A percentile compares a stretch with the other conserved stretches of the same genome.
phyloP scores from a whole-genome alignment of 2,888 invertebrate genomes.

The Drymonia ruficornis region DNA sequence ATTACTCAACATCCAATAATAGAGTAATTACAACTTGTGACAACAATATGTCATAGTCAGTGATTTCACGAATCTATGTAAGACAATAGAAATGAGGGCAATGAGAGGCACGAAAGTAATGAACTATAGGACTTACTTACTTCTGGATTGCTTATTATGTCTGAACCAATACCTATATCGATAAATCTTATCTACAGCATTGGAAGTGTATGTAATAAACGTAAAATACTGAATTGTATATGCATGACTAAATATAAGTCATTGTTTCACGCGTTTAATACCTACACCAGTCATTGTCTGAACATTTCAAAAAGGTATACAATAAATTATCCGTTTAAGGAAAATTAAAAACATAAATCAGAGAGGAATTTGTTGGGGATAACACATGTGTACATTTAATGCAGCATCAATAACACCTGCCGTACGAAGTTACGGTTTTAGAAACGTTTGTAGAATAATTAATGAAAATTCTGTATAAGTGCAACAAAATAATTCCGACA shows the following conservation, averaged over 20 bases:
- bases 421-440: too few relatives aligned
- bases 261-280: too few relatives aligned
- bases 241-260: too few relatives aligned
- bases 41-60: constrained; percentile 14
- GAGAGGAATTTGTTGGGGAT: neutral
- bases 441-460: too few relatives aligned
- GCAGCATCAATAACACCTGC: neutral
- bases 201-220: too few relatives aligned
- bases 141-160: too few relatives aligned
- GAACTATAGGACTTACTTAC: neutral
- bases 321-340: neutral
- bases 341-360: neutral
- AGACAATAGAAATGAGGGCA: neutral
- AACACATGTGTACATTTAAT: neutral
- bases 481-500: neutral
- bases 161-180: too few relatives aligned
- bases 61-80: neutral
- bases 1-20: constrained; percentile 37
- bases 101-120: neutral
- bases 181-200: too few relatives aligned
- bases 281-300: neutral
- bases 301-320: neutral
- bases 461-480: neutral
- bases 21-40: constrained; percentile 22
- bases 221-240: too few relatives aligned